Evolutionary conservation across 2,113 vertebrate genomes (phyloP), one percentile per base, ranked within the genome.

Genomic region (Ictidomys tridecemlineatus): DNA sequence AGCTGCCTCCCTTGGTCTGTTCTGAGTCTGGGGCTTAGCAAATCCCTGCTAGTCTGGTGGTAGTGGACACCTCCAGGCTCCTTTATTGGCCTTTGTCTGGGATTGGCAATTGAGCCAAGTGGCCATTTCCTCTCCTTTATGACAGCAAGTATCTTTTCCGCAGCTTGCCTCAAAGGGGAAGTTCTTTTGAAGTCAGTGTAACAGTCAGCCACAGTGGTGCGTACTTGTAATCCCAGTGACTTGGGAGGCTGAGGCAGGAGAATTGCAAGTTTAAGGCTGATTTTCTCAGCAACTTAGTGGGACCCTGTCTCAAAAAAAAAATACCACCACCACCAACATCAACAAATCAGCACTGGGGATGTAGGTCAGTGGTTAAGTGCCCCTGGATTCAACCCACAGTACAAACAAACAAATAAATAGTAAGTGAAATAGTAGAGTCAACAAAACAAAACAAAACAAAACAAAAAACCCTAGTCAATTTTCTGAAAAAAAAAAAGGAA

Each of bases 401-500:
- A 56, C 56, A 18, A 18, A 56, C 4, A 56, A 18, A 56, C 4
- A 56, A 17, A 39, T 39, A 39, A 39, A 61, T 24, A 61, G 58
- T 56, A 61, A 61, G 58, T 24, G 58, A 61, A 24, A 24, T 1
- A 61, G 12, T 34, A 8, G 2, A 18, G 42, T 12, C 26, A 78
- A 63, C 34, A 74, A 70, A 79, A 51, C 14, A 5, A 2, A 61
- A n/a, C n/a, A n/a, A n/a, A n/a, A 39, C n/a, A n/a, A n/a, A 39
- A 39, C n/a, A n/a, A n/a, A n/a, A n/a, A n/a, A n/a, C n/a, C 20
- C 56, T 20, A 61, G 8, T 24, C 22, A 24, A 24, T 13, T 67
- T 89, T 85, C 85, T 89, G 1, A 53, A 56, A 90, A n/a, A n/a
- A n/a, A n/a, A 17, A 53, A 82, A 79, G 90, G 74, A 95, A 89